These are phyloP conservation scores for Drosophila barbarae DNA, from an alignment of 2,888 invertebrate genomes.

Conservation along the genomic window DNA sequence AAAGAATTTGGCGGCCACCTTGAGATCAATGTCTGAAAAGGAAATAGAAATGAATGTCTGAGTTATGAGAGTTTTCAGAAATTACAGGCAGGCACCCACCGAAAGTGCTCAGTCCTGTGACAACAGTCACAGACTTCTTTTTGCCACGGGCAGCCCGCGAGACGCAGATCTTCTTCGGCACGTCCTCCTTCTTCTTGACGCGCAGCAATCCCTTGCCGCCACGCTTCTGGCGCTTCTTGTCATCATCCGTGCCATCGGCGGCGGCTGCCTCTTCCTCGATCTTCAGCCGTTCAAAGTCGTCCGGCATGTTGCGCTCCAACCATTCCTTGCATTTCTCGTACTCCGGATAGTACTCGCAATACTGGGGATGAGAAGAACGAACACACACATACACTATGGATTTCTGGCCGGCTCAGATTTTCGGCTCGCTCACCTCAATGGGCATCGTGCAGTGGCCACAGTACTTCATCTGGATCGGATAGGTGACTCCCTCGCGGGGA, in stretches of 20 bases:
- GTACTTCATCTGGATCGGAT: constrained; percentile 91
- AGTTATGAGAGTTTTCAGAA: background rate
- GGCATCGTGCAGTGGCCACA: constrained; percentile 97
- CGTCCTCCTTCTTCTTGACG: constrained; percentile 95
- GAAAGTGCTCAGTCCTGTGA: constrained; percentile 96
- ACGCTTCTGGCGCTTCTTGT: constrained; percentile 97
- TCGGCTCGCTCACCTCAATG: constrained; percentile 85
- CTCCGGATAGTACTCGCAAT: constrained; percentile 98
- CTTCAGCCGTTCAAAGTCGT: constrained; percentile 94
- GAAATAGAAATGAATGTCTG: background rate
- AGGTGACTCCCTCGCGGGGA: constrained; percentile 86
- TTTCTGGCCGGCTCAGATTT: background rate
- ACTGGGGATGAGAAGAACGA: constrained; percentile 81
- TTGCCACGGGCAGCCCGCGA: constrained; percentile 97
- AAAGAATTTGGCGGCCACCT: constrained; percentile 98
- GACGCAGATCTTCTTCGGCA: constrained; percentile 90
- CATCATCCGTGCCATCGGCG: constrained; percentile 90
- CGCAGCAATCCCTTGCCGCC: constrained; percentile 98
- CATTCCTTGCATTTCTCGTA: constrained; percentile 98
- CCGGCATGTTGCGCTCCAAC: constrained; percentile 96
- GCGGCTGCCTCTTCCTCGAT: constrained; percentile 81
- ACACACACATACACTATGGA: background rate
- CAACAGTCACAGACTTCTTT: constrained; percentile 98
- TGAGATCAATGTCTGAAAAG: constrained; percentile 93
- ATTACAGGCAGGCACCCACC: constrained; percentile 81